These are phyloP conservation scores for Amorpha juglandis DNA, from an alignment of 2,888 invertebrate genomes.

Conservation along the genomic window DNA sequence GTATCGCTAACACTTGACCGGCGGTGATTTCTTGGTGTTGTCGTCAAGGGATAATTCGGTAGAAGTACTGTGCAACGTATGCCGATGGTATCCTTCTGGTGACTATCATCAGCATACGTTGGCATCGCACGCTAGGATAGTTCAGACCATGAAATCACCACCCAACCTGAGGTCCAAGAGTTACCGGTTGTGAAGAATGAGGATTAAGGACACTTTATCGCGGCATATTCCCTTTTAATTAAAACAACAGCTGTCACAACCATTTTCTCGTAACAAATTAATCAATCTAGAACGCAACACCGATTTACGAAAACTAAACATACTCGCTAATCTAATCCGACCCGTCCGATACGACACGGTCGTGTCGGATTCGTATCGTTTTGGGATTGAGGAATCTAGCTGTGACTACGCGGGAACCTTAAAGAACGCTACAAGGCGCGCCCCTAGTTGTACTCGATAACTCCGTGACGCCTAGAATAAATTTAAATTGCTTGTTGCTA, in stretches of 20 bases:
- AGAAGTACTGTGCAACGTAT: neutral
- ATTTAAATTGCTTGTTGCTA: neutral
- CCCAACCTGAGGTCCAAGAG: neutral
- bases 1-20: neutral
- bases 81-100: neutral
- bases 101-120: too few relatives aligned
- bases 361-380: neutral
- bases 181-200: neutral
- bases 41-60: neutral
- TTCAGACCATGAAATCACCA: neutral
- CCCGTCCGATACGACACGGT: neutral
- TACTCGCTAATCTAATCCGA: neutral
- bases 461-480: neutral
- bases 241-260: conserved; percentile 18
- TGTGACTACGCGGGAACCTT: conserved; percentile 14
- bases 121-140: too few relatives aligned
- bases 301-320: neutral
- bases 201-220: neutral
- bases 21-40: neutral
- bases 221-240: neutral
- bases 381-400: conserved; percentile 11
- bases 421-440: too few relatives aligned
- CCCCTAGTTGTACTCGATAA: neutral
- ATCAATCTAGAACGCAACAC: neutral
- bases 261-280: conserved; percentile 7